A percentile compares a stretch with the other conserved stretches of the same genome.
Evolutionary conservation across 2,113 vertebrate genomes (phyloP).

Genomic region (Saccopteryx leptura): DNA sequence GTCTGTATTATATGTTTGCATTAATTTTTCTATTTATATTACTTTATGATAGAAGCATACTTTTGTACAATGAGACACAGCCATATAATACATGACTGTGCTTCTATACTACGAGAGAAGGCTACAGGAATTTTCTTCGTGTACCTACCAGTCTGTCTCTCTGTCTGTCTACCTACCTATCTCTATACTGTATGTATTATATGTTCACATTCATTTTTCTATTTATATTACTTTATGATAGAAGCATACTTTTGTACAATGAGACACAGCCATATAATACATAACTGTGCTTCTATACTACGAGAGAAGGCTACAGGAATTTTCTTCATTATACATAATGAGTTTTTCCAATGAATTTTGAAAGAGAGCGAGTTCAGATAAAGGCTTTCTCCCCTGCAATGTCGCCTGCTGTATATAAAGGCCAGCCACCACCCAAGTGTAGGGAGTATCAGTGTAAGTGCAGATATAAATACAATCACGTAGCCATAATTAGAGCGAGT

Average conservation of each 20-base stretch:
- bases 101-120: no score
- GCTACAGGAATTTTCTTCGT: no score
- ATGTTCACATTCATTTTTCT: background rate
- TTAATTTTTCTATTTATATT: no score
- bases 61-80: no score
- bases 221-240: no score
- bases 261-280: no score
- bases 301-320: background rate
- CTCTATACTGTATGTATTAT: background rate
- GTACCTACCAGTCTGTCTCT: no score
- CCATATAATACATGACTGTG: no score
- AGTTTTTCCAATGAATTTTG: background rate
- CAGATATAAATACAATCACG: accelerated
- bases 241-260: no score
- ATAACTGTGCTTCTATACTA: no score
- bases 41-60: no score
- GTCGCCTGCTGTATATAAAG: accelerated
- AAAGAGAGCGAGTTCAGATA: background rate
- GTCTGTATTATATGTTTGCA: background rate
- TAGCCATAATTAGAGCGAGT: accelerated
- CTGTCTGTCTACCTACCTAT: background rate
- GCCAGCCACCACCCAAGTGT: no score
- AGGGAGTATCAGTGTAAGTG: accelerated
- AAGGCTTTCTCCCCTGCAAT: background rate
- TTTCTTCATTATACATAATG: background rate